Evolutionary conservation across 2,888 invertebrate species (phyloP).

Genomic region (Neelides folsomi): DNA sequence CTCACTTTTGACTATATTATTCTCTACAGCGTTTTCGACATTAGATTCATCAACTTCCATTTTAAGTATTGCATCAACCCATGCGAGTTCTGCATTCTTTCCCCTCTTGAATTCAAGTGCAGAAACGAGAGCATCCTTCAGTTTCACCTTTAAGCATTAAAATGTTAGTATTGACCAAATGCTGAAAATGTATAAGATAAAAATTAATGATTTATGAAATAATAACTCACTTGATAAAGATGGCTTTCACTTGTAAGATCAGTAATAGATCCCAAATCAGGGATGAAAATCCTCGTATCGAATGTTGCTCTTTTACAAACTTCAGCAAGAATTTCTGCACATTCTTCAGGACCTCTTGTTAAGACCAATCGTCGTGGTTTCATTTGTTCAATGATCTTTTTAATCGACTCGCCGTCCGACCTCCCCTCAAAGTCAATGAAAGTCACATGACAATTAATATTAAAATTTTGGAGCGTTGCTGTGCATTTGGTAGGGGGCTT

Average conservation of each 20-base stretch:
- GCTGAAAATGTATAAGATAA: background rate
- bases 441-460: constrained; percentile 70
- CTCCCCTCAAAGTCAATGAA: constrained; percentile 95
- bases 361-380: constrained; percentile 68
- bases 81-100: constrained; percentile 85
- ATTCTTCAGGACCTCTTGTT: constrained; percentile 57
- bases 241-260: constrained; percentile 97
- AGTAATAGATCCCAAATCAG: constrained; percentile 64
- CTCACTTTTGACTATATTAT: constrained; percentile 23
- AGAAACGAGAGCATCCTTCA: constrained; percentile 82
- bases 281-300: constrained; percentile 62
- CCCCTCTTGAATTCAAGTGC: constrained; percentile 70
- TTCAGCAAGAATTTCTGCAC: constrained; percentile 54
- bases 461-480: constrained; percentile 55
- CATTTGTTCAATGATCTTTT: constrained; percentile 64
- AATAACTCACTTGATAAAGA: constrained; percentile 72
- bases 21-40: constrained; percentile 38
- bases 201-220: background rate
- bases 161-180: background rate
- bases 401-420: constrained; percentile 48
- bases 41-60: constrained; percentile 47
- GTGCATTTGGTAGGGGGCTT: constrained; percentile 76
- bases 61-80: constrained; percentile 70
- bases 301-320: constrained; percentile 54
- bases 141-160: constrained; percentile 52